Base-by-base conservation (phyloP, 2,797 vertebrate genomes). In the Coregonus suidteri region DNA sequence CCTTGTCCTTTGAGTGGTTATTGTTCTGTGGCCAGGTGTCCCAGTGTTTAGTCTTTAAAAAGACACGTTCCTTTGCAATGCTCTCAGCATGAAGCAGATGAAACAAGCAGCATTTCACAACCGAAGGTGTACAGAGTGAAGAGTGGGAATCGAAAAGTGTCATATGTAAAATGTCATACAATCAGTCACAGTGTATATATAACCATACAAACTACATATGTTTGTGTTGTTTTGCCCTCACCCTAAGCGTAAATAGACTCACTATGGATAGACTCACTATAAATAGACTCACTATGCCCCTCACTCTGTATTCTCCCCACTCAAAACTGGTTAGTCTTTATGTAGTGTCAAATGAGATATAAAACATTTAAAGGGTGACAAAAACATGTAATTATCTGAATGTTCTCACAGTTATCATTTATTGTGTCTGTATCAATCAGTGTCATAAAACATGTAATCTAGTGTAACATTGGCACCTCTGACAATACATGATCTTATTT, bases 1-100 rank as follows among this genome's bases (percentile, higher is more conserved):
- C 75, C 75, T 71, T 37, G 88, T 87, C 87, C 84, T 82, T 83
- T 54, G 67, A 84, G 88, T 87, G 85, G 84, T 90, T 88, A 91
- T 82, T 87, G 76, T 83, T 77, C 64, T 52, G 13, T 77, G 74
- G 83, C 76, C 86, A 80, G 76, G 77, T 85, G 90, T 80, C 81
- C 51, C n/a, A 51, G 74, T 74, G 79, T 79, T 78, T 80, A 80
- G 68, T 74, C 73, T 87, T 85, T 86, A 65, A 82, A 88, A 84
- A 79, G 71, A 71, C 73, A 71, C 76, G 62, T 73, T 70, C 34
- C 62, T n/a, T 47, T 47, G 9, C 9, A 47, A 47, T 47, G 41
- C 2, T 47, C 9, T 9, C 41, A 47, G 9, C 41, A 11, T 47
- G 41, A 47, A 47, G 41, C 41, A 47, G 41, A 47, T 3, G 31